Conservation (phyloP, 2,888 invertebrate genomes). For the Acrocyrtus sp. region DNA sequence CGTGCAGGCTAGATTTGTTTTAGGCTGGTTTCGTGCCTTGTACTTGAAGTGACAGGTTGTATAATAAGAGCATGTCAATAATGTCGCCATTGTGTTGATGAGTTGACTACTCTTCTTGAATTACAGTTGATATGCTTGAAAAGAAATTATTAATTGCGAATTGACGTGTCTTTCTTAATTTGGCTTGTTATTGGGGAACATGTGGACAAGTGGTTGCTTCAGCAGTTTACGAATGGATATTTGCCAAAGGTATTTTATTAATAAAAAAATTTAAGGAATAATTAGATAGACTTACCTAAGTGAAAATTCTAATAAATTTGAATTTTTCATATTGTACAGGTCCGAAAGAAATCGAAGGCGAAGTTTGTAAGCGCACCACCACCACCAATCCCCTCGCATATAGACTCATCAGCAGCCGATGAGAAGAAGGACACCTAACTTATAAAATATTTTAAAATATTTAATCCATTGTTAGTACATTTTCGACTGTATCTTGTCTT, state of each 20-base stretch:
- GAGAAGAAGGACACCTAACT: conserved; percentile 20
- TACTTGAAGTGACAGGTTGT: conserved; percentile 29
- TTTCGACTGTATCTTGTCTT: too few relatives aligned
- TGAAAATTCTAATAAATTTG: background rate
- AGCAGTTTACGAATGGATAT: conserved; percentile 57
- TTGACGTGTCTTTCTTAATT: too few relatives aligned
- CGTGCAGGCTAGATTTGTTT: too few relatives aligned
- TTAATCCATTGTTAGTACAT: background rate
- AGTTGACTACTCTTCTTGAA: too few relatives aligned
- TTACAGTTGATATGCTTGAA: too few relatives aligned
- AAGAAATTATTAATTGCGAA: too few relatives aligned
- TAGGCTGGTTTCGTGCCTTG: too few relatives aligned
- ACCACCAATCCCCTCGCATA: conserved; percentile 2
- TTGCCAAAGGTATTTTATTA: conserved; percentile 49
- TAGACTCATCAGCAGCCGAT: background rate
- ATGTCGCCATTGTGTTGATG: conserved; percentile 16
- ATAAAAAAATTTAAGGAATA: conserved; percentile 7
- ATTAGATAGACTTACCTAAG: background rate
- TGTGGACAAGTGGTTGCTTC: conserved; percentile 72
- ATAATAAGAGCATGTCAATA: conserved; percentile 28
- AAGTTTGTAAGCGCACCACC: conserved; percentile 37
- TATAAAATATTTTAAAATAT: conserved; percentile 4
- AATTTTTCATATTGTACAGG: conserved; percentile 8
- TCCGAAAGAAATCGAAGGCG: conserved; percentile 45
- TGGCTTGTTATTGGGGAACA: conserved; percentile 88